Evolutionary conservation across 2,797 vertebrate species (phyloP).

Genomic region (Syngnathus rostellatus): DNA sequence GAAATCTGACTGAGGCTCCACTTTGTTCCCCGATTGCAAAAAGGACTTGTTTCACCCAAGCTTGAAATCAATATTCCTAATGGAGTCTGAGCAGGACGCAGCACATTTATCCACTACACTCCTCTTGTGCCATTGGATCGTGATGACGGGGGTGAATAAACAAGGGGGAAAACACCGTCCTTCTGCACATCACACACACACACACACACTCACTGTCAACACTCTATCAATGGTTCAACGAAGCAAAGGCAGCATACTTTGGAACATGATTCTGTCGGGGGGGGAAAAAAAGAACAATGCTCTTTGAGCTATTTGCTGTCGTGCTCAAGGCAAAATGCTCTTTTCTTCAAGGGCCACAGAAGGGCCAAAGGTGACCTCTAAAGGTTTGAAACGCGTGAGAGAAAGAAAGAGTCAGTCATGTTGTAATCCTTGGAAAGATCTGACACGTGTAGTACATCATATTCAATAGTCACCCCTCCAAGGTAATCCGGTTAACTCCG

Average conservation of each 20-base stretch:
- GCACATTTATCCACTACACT: constrained; percentile 41
- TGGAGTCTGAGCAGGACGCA: constrained; percentile 43
- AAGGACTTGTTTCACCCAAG: constrained; percentile 40
- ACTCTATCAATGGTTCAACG: constrained; percentile 6
- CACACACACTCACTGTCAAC: background rate
- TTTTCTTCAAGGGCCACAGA: constrained; percentile 6
- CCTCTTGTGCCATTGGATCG: constrained; percentile 17
- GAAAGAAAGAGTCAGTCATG: constrained; percentile 23
- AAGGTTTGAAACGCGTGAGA: constrained; percentile 15
- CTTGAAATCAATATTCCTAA: constrained; percentile 63
- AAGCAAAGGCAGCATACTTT: constrained; percentile 5
- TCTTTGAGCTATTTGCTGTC: constrained; percentile 31
- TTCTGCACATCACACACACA: background rate
- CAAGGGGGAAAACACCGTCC: background rate
- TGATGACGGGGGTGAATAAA: constrained; percentile 14
- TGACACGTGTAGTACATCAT: constrained; percentile 30
- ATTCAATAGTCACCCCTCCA: constrained; percentile 35
- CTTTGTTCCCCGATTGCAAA: constrained; percentile 45
- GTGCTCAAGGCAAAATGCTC: constrained; percentile 24
- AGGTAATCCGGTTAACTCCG: constrained; percentile 42
- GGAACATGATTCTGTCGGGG: constrained; percentile 25
- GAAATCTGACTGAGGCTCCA: constrained; percentile 47
- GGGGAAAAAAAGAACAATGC: constrained; percentile 7
- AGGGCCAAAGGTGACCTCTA: constrained; percentile 18
- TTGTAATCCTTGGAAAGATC: constrained; percentile 44